Conservation (phyloP, 2,797 vertebrate species). For the Sebastes oblongus region DNA sequence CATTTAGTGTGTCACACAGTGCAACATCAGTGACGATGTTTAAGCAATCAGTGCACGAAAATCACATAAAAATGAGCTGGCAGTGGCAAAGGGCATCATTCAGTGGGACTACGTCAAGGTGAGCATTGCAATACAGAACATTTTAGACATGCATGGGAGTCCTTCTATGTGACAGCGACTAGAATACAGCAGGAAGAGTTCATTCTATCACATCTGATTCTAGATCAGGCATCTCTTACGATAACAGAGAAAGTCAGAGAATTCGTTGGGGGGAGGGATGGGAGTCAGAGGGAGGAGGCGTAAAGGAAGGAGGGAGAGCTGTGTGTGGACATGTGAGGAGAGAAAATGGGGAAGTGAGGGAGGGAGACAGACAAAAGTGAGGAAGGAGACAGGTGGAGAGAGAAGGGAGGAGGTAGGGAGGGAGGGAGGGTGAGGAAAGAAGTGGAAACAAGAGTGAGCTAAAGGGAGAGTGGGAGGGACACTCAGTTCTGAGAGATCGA, state of each 20-base stretch:
- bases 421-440: conserved; percentile 4
- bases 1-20: neutral
- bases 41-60: neutral
- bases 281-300: conserved; percentile 30
- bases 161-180: neutral
- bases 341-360: neutral
- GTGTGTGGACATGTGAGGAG: neutral
- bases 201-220: conserved; percentile 46
- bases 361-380: conserved; percentile 25
- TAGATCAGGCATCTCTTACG: conserved; percentile 36
- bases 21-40: neutral
- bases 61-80: neutral
- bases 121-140: neutral
- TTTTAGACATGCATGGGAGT: neutral
- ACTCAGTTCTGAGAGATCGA: conserved; percentile 46
- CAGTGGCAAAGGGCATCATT: neutral
- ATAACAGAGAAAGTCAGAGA: conserved; percentile 37
- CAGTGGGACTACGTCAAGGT: neutral
- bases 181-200: neutral
- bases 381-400: conserved; percentile 54
- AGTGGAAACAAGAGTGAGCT: conserved; percentile 43
- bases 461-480: conserved; percentile 49
- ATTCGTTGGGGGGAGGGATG: conserved; percentile 23
- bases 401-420: neutral
- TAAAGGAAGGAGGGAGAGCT: conserved; percentile 9